Evolutionary conservation across 2,797 vertebrate species (phyloP).

Genomic region (Percopsis omiscomaycus): DNA sequence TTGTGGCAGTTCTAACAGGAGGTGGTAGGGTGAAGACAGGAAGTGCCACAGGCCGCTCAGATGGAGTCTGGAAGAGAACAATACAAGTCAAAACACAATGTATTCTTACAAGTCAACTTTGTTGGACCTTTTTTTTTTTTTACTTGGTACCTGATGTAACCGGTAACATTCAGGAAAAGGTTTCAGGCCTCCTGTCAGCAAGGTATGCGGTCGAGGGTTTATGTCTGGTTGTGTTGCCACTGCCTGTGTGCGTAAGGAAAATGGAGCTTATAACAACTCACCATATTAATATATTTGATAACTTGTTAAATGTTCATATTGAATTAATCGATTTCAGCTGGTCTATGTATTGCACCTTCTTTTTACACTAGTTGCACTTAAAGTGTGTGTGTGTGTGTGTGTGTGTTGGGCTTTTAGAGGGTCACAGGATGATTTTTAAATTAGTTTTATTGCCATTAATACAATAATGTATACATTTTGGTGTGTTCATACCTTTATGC

Average conservation of each 20-base stretch:
- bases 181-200: conserved; percentile 50
- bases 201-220: conserved; percentile 35
- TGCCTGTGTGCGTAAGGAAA: conserved; percentile 38
- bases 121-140: neutral
- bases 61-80: conserved; percentile 50
- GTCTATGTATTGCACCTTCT: too few species aligned
- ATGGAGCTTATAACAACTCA: neutral
- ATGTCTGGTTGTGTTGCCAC: conserved; percentile 43
- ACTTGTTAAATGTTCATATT: neutral
- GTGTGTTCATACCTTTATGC: too few species aligned
- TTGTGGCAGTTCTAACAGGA: conserved; percentile 74
- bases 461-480: too few species aligned
- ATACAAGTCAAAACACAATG: neutral
- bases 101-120: neutral
- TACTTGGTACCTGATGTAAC: conserved; percentile 52
- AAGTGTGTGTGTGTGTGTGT: too few species aligned
- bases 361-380: too few species aligned
- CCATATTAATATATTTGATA: neutral
- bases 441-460: too few species aligned
- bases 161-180: conserved; percentile 64
- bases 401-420: too few species aligned
- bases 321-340: too few species aligned
- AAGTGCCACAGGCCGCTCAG: conserved; percentile 54
- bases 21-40: conserved; percentile 59
- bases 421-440: too few species aligned